phyloP scores from a whole-genome alignment of 2,888 invertebrate genomes.

The Hypolimnas misippus region DNA sequence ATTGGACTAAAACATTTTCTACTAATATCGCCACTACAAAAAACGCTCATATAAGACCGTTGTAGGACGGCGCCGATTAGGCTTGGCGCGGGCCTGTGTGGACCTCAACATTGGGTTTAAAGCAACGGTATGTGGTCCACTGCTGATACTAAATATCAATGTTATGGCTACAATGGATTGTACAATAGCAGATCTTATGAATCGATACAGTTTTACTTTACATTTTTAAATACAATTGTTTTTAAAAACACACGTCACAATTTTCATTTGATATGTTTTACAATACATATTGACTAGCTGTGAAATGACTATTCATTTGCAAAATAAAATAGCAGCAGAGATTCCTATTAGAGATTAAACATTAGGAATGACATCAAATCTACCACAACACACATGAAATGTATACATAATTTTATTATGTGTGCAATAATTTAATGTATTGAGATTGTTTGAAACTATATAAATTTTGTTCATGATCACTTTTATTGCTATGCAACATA shows the following conservation, averaged over 20 bases:
- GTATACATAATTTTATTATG: background rate
- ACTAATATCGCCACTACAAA: too few species aligned
- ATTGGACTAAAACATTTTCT: too few species aligned
- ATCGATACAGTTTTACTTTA: too few species aligned
- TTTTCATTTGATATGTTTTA: background rate
- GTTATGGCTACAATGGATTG: too few species aligned
- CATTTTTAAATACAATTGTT: background rate
- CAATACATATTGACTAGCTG: constrained; percentile 3
- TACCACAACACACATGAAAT: constrained; percentile 6
- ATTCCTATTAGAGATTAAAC: constrained; percentile 3
- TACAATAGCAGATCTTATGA: too few species aligned
- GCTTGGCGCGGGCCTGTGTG: too few species aligned
- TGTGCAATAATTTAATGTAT: background rate
- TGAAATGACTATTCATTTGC: background rate
- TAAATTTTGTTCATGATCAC: background rate
- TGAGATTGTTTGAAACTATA: background rate
- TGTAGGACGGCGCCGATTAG: too few species aligned
- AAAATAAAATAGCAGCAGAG: background rate
- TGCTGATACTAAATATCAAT: too few species aligned
- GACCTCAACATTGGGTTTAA: too few species aligned
- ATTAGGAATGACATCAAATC: constrained; percentile 7
- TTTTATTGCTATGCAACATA: background rate
- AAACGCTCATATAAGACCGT: too few species aligned
- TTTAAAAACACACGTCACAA: background rate
- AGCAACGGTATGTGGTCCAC: too few species aligned